Evolutionary conservation across 2,888 invertebrate genomes (phyloP).

Genomic region (Sisyra terminalis): DNA sequence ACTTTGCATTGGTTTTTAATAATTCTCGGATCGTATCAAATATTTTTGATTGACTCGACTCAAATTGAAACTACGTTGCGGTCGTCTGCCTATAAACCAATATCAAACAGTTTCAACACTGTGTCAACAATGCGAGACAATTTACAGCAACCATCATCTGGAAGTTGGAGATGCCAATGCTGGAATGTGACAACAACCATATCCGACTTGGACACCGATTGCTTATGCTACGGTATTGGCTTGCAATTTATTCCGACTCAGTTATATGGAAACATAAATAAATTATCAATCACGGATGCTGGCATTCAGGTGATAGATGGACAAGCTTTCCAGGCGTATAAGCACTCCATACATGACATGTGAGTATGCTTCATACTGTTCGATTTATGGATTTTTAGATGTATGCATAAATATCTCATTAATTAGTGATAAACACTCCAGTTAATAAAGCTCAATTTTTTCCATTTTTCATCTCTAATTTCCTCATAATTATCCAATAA

Average conservation of each 20-base stretch:
- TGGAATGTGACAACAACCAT: slow-evolving; percentile 17
- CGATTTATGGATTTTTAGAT: not conserved
- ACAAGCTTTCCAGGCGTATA: slow-evolving; percentile 22
- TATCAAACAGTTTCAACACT: no score
- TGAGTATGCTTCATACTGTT: slow-evolving; percentile 17
- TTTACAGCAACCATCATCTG: not conserved
- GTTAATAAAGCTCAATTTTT: no score
- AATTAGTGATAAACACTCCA: no score
- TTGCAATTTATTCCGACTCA: slow-evolving; percentile 20
- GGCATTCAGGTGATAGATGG: slow-evolving; percentile 19
- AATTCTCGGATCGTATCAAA: no score
- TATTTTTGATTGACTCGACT: no score
- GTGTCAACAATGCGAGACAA: no score
- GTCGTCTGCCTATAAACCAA: no score
- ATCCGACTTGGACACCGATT: slow-evolving; percentile 17
- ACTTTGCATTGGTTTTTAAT: no score
- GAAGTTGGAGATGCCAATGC: slow-evolving; percentile 16
- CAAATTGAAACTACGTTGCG: no score
- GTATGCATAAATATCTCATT: not conserved
- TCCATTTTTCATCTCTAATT: no score
- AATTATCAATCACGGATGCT: slow-evolving; percentile 23
- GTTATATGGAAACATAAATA: slow-evolving; percentile 18
- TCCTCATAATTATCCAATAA: no score
- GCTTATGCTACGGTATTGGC: slow-evolving; percentile 20
- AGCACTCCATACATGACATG: slow-evolving; percentile 23